Base-by-base conservation (phyloP, 2,888 invertebrate species). In the Chymomyza caudatula region DNA sequence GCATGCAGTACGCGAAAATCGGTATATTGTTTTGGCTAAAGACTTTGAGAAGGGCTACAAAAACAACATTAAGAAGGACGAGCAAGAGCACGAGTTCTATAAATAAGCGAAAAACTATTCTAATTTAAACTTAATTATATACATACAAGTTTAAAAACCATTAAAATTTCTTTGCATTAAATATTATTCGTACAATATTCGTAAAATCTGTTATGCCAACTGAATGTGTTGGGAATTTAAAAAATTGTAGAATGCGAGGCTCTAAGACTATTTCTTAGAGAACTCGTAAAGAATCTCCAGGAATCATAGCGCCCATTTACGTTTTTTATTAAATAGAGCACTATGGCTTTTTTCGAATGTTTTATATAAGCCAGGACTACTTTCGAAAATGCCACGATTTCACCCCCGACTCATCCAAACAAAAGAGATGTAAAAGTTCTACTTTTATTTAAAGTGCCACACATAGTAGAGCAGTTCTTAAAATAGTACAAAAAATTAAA, bases 41-140 rank as follows among this genome's bases (percentile, higher is more conserved):
- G 99, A 99, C 92, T 99, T 99, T 87, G 99, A 99, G 90, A 99
- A 99, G 90, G 99, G 98, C 43, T 99, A 99, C 92, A 99, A 99
- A 90, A 99, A 98, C 89, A 99, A 99, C 89, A 98, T 98, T 88
- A 99, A 99, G 92, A 99, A 99, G 90, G 99, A 99, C 91, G 82
- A 82, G 90, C 96, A 98, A 85, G 99, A 99, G 92, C 98, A 99
- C 88, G 99, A 99, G 90, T 99, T 99, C 92, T 99, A 99, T 91
- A 99, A 98, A 93, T 99, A 97, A 64, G 56, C 19, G 15, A 49
- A 1, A 13, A 20, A 37, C 29, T 2, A 11, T n/a, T n/a, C n/a
- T 37, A 37, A 37, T 25, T 25, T 25, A n/a, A n/a, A n/a, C n/a
- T 25, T 25, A 37, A 37, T 37, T n/a, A 1, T 11, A 0, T 11